These are phyloP conservation scores for Hybognathus amarus DNA, from an alignment of 2,797 vertebrate species.

Conservation along the genomic window DNA sequence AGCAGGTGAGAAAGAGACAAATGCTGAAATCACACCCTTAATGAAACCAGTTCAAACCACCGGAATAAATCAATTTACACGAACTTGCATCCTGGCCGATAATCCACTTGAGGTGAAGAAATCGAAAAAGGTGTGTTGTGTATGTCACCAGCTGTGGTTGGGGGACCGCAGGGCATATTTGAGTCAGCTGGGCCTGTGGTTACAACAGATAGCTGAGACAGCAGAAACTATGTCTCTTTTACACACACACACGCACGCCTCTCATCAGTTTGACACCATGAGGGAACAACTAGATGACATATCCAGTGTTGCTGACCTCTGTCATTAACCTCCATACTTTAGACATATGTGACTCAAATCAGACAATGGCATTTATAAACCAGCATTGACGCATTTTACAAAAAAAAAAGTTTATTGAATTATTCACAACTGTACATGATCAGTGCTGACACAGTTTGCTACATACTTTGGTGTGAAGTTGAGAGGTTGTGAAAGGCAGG, in stretches of 20 bases:
- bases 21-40: conserved; percentile 1
- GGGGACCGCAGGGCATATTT: conserved; percentile 42
- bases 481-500: conserved; percentile 67
- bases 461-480: conserved; percentile 84
- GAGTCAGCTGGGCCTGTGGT: conserved; percentile 63
- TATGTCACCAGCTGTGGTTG: conserved; percentile 56
- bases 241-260: conserved; percentile 60
- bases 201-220: conserved; percentile 48
- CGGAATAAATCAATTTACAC: neutral
- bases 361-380: neutral
- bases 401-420: conserved; percentile 82
- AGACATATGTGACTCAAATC: conserved; percentile 5
- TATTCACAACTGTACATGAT: conserved; percentile 86
- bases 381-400: conserved; percentile 60
- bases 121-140: conserved; percentile 64
- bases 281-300: conserved; percentile 50
- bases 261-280: conserved; percentile 66
- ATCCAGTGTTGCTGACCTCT: conserved; percentile 66
- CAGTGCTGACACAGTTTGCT: conserved; percentile 84
- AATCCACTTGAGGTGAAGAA: conserved; percentile 30
- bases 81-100: conserved; percentile 22
- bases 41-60: conserved; percentile 18
- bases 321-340: conserved; percentile 43
- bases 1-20: conserved; percentile 9
- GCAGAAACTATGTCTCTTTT: conserved; percentile 38